These are phyloP conservation scores for Charina bottae DNA, from an alignment of 2,113 vertebrate species.

Conservation along the genomic window DNA sequence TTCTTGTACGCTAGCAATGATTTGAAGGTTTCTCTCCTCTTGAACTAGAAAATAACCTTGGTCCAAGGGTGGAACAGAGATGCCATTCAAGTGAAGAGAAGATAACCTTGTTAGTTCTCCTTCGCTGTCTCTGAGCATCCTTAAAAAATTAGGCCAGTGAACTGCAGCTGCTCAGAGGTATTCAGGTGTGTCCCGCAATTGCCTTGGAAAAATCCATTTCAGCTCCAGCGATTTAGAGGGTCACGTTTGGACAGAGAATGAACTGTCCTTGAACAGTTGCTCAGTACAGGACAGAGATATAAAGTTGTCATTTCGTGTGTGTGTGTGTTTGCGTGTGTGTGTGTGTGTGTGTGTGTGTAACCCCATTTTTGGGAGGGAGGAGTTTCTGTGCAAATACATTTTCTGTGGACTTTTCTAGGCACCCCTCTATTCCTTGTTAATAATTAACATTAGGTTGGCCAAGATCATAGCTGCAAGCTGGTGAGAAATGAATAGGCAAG, in stretches of 20 bases:
- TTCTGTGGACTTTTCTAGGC: constrained; percentile 37
- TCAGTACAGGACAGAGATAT: background rate
- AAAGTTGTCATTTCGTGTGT: background rate
- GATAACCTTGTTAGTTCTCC: background rate
- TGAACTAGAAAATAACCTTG: background rate
- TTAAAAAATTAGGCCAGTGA: background rate
- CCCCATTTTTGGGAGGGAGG: background rate
- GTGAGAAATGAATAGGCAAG: background rate
- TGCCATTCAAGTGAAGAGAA: background rate
- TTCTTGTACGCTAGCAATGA: too few species aligned
- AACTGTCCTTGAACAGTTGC: background rate
- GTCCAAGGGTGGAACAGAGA: background rate
- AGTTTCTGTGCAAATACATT: constrained; percentile 56
- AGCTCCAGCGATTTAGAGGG: background rate
- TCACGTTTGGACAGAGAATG: background rate
- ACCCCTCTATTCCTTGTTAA: constrained; percentile 50
- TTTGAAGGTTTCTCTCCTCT: too few species aligned
- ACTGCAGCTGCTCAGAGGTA: background rate
- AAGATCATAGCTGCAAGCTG: background rate
- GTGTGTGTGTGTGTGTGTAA: background rate
- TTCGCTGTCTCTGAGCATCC: background rate
- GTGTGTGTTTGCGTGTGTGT: background rate
- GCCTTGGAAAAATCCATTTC: background rate
- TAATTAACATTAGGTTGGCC: constrained; percentile 54
- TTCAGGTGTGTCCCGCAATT: background rate